These are phyloP conservation scores for Onchidella celtica DNA, from an alignment of 2,888 invertebrate species.

Conservation along the genomic window DNA sequence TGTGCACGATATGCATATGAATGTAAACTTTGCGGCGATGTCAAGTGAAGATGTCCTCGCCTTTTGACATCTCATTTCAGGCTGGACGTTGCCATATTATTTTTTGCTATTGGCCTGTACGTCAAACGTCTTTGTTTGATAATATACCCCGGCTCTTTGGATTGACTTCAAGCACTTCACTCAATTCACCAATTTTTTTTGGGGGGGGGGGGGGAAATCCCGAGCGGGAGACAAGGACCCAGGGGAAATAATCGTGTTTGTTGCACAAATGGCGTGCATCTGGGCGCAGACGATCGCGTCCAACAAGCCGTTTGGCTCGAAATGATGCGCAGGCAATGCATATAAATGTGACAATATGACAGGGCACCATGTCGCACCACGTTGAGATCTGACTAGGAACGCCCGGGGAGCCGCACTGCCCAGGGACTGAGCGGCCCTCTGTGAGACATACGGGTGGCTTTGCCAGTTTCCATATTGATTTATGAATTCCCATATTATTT, in stretches of 20 bases:
- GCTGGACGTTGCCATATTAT: background rate
- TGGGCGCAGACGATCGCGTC: constrained; percentile 29
- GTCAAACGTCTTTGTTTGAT: constrained; percentile 27
- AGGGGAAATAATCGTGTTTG: constrained; percentile 34
- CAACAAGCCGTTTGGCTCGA: constrained; percentile 27
- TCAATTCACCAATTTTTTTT: too few species aligned
- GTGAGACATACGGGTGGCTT: background rate
- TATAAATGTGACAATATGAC: constrained; percentile 50
- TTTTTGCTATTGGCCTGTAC: background rate
- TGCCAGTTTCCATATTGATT: too few species aligned
- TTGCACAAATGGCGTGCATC: constrained; percentile 48
- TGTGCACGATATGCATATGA: constrained; percentile 36
- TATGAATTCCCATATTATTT: too few species aligned
- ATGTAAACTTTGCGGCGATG: constrained; percentile 33
- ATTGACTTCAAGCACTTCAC: too few species aligned
- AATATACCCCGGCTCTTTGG: constrained; percentile 23
- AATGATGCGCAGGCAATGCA: constrained; percentile 45
- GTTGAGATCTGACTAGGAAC: background rate
- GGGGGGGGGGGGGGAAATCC: background rate
- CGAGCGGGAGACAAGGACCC: background rate
- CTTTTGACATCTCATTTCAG: constrained; percentile 10
- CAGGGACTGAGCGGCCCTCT: constrained; percentile 9
- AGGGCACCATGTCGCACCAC: constrained; percentile 18
- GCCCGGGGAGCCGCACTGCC: constrained; percentile 5
- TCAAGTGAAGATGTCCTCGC: constrained; percentile 14